Percentiles rank a stretch among this genome's conserved stretches.
Evolutionary conservation across 1,140 invertebrate species (phyloP).

Genomic region (Drosophila nebulosa): DNA sequence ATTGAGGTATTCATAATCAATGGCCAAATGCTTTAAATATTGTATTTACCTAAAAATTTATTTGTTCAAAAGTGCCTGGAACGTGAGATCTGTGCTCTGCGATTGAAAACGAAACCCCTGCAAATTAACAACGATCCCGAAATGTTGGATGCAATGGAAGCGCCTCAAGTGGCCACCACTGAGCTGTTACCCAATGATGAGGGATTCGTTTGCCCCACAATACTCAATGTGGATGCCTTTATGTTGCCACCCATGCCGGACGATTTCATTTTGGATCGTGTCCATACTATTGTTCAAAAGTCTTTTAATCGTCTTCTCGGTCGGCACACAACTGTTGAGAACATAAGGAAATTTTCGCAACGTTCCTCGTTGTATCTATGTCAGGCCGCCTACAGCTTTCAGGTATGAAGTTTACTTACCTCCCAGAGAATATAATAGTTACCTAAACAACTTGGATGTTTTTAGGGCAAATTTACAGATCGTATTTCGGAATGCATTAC

Average conservation of each 20-base stretch:
- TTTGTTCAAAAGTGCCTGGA: constrained; percentile 55
- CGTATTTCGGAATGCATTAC: constrained; percentile 69
- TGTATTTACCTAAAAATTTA: too few relatives aligned
- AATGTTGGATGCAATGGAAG: background rate
- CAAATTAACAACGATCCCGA: constrained; percentile 57
- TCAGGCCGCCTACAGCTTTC: constrained; percentile 70
- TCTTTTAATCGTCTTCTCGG: constrained; percentile 60
- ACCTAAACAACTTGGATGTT: too few relatives aligned
- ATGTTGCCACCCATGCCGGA: constrained; percentile 62
- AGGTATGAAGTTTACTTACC: constrained; percentile 14
- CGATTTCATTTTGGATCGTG: constrained; percentile 68
- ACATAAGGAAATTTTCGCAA: constrained; percentile 57
- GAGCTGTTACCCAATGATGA: constrained; percentile 40
- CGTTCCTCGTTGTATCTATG: constrained; percentile 65
- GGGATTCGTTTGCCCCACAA: constrained; percentile 40
- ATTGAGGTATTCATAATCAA: constrained; percentile 64
- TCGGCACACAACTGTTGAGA: constrained; percentile 50
- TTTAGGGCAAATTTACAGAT: constrained; percentile 62
- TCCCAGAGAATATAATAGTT: too few relatives aligned
- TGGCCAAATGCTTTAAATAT: too few relatives aligned
- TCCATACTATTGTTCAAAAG: constrained; percentile 68
- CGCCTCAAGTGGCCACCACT: constrained; percentile 9
- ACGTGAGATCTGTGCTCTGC: constrained; percentile 70
- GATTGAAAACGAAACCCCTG: constrained; percentile 72
- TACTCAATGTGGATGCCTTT: constrained; percentile 60